phyloP scores from a whole-genome alignment of 2,113 vertebrate species.

The Sebastes schlegelii region DNA sequence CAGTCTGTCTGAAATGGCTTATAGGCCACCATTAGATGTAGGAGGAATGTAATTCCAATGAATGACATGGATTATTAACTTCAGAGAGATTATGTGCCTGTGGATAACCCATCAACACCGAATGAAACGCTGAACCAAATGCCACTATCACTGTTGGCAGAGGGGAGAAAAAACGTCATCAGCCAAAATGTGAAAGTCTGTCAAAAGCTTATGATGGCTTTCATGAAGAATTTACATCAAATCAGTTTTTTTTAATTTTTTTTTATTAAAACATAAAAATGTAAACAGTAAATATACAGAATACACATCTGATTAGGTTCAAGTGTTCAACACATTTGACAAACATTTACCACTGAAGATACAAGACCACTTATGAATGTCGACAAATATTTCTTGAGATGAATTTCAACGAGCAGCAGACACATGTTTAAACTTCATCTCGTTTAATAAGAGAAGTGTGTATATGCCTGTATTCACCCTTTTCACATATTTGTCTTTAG shows the following conservation, averaged over 20 bases:
- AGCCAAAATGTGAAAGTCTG: slow-evolving; percentile 10
- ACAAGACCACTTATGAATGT: neutral
- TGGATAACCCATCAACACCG: slow-evolving; percentile 48
- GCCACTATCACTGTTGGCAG: neutral
- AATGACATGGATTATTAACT: slow-evolving; percentile 66
- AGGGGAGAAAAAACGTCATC: neutral
- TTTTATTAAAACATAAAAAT: slow-evolving; percentile 57
- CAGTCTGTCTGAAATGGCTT: slow-evolving; percentile 47
- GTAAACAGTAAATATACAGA: slow-evolving; percentile 42
- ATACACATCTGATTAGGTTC: neutral
- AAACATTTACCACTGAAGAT: neutral
- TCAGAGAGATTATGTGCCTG: slow-evolving; percentile 51
- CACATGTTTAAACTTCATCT: neutral
- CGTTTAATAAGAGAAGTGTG: neutral
- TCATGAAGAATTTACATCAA: slow-evolving; percentile 24
- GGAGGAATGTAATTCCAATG: slow-evolving; percentile 56
- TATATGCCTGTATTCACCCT: neutral
- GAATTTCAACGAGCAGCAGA: neutral
- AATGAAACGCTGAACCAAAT: slow-evolving; percentile 35
- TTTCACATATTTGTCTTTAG: slow-evolving; percentile 38
- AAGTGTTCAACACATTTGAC: slow-evolving; percentile 5
- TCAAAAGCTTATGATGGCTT: slow-evolving; percentile 13
- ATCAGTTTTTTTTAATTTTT: slow-evolving; percentile 16
- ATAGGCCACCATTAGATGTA: slow-evolving; percentile 24
- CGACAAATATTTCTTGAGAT: neutral